Evolutionary conservation across 2,797 vertebrate genomes (phyloP), one percentile per base, ranked within the genome.

Genomic region (Cyprinodon diabolis): DNA sequence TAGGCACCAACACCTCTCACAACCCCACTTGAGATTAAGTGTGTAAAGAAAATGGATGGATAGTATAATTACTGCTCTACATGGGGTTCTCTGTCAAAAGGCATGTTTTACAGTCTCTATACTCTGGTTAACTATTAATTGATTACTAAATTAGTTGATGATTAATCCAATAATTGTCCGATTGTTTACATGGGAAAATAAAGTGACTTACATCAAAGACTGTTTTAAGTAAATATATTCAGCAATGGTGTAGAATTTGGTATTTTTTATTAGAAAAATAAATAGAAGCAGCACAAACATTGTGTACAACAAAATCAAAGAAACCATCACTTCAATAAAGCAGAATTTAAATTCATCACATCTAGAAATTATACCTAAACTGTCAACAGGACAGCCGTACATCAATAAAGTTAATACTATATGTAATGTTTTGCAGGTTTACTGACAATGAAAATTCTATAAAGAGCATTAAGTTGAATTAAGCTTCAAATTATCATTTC

Each of bases 251-350:
- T 62, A 74, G 67, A 49, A 78, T 74, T 75, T 57, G 75, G 45
- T 37, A 83, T 65, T 68, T 19, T 73, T 90, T 93, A 92, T 91
- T 92, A 91, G 66, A 93, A 93, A 93, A 94, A 92, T 91, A 92
- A 91, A 94, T 91, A 86, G 86, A 88, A 90, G 86, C 76, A 81
- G 84, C 84, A 91, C 79, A 88, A 85, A 88, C 83, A 83, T 87
- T 84, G 79, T 83, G 62, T 87, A 87, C 88, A 85, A 73, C 58
- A 68, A 88, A 90, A 78, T 82, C 63, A 67, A 82, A 78, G 43
- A 79, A 78, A 87, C 71, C 30, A 78, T 83, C 75, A 84, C 78
- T 79, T 86, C 45, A 83, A 75, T 54, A 76, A 74, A 86, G 71
- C 35, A 71, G 45, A 86, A 80, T 54, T 75, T 52, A 62, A 75